Conservation (phyloP, 2,888 invertebrate species). For the Hedya salicella region DNA sequence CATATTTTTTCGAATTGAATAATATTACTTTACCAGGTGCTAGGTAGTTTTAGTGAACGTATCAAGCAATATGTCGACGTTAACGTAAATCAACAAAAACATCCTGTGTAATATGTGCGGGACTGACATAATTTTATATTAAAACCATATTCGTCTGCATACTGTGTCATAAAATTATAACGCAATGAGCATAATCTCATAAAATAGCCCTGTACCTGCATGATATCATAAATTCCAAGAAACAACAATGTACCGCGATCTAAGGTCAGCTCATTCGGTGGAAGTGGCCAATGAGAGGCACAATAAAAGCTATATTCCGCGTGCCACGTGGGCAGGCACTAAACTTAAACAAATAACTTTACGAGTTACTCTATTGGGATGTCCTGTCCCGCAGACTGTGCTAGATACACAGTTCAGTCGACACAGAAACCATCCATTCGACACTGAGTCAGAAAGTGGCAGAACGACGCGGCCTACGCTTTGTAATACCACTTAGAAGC, state of each 20-base stretch:
- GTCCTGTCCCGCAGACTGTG: conserved; percentile 67
- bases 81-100: no score
- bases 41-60: no score
- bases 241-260: conserved; percentile 18
- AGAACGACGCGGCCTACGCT: conserved; percentile 42
- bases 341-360: conserved; percentile 84
- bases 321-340: conserved; percentile 75
- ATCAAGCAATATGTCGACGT: no score
- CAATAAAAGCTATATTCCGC: conserved; percentile 76
- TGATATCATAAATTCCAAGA: conserved; percentile 5
- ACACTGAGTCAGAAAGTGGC: no score
- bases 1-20: no score
- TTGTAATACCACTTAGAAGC: conserved; percentile 43
- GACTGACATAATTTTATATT: no score
- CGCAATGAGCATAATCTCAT: background rate
- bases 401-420: conserved; percentile 46
- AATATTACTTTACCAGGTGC: no score
- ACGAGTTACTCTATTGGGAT: conserved; percentile 75
- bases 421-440: conserved; percentile 26
- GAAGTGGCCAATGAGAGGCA: conserved; percentile 68
- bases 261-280: conserved; percentile 49
- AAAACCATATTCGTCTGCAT: background rate
- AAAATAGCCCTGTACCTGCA: background rate
- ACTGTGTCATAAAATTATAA: background rate
- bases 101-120: no score